Evolutionary conservation across 2,113 vertebrate species (phyloP), one percentile per base, ranked within the genome.

Genomic region (Tonatia bakeri): DNA sequence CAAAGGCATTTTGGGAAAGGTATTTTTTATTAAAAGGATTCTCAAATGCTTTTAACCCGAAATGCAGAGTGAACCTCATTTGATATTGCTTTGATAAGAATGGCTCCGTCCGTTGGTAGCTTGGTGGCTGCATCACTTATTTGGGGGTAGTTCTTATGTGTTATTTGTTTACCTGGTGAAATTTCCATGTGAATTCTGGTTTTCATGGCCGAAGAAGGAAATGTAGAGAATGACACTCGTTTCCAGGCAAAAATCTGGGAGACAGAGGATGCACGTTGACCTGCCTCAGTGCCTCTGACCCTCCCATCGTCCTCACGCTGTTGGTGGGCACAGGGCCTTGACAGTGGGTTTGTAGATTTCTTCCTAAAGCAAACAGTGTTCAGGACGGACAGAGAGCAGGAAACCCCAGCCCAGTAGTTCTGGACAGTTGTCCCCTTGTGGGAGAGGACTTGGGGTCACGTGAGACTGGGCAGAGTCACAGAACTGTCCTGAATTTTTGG

Each of bases 1-100:
- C 50, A 82, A 89, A 97, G 89, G 93, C 50, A 67, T 96, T 98
- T 97, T 97, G 87, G 40, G 52, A 26, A 91, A 94, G 67, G 8
- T 83, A 8, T 92, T 95, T 95, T 97, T 95, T 96, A 96, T 96
- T 84, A 36, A 97, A 97, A 96, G 33, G 40, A 64, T 96, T 94
- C 91, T 65, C 50, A 94, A 95, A 69, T 96, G 91, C 90, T 95
- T 93, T 94, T 91, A 82, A 77, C 87, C 36, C 82, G 72, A 84
- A 82, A 80, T 59, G 72, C 86, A 77, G 90, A 94, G 67, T 86
- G 70, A 43, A 7, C 87, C 24, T 92, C 38, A n/a, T 83, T 96
- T 97, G 75, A 38, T 56, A 59, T 15, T 91, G 72, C 52, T 96
- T 75, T 84, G 87, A 54, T 91, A 85, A 87, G 87, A 91, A 75